A percentile compares a stretch with the other conserved stretches of the same genome.
phyloP scores from a whole-genome alignment of 2,113 vertebrate species.

The Perca flavescens region DNA sequence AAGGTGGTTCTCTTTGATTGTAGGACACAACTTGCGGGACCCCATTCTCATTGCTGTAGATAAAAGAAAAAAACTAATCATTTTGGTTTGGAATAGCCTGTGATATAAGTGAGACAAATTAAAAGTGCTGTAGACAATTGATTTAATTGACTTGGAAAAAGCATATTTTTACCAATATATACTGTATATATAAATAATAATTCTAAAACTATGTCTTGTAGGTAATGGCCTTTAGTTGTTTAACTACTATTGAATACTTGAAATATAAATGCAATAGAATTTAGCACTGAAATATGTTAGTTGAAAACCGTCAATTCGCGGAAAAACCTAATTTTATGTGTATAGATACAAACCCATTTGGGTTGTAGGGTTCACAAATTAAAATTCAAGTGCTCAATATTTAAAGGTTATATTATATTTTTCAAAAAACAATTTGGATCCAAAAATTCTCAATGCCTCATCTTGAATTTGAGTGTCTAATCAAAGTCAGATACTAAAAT shows the following conservation, averaged over 20 bases:
- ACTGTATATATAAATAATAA: too few species aligned
- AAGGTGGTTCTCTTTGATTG: slow-evolving; percentile 48
- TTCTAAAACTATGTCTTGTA: background rate
- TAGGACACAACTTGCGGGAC: slow-evolving; percentile 67
- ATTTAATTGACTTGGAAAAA: background rate
- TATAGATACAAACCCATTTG: too few species aligned
- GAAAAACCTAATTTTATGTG: background rate
- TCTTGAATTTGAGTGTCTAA: background rate
- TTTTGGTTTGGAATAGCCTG: background rate
- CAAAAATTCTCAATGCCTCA: background rate
- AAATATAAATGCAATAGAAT: background rate
- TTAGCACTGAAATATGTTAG: background rate
- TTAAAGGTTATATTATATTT: background rate
- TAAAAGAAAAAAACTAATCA: slow-evolving; percentile 12
- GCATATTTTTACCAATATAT: background rate
- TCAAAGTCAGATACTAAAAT: background rate
- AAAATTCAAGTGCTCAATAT: background rate
- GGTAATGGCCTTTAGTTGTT: background rate
- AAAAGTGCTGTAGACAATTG: slow-evolving; percentile 1
- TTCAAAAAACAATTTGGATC: background rate
- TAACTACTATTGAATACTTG: background rate
- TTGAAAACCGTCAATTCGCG: background rate
- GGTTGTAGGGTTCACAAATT: background rate
- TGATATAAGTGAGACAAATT: too few species aligned
- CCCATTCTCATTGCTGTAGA: slow-evolving; percentile 75